These are phyloP conservation scores for Protaetia brevitarsis DNA, from an alignment of 1,140 invertebrate species.

Conservation along the genomic window DNA sequence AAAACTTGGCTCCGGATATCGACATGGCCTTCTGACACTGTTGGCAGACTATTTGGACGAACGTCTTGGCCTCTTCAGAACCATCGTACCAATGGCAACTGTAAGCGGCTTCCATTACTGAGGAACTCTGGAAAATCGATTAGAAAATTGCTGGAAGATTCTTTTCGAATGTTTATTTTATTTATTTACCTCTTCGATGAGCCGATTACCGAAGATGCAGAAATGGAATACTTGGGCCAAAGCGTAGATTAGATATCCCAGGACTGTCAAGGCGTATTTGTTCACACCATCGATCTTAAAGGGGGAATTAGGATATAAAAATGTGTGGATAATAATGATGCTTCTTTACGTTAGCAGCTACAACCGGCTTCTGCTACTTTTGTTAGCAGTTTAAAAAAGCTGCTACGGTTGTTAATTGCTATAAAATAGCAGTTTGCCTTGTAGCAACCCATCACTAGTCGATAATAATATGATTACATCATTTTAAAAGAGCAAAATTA, in stretches of 20 bases:
- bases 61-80: slow-evolving; percentile 82
- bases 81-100: slow-evolving; percentile 86
- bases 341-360: too few relatives aligned
- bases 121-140: slow-evolving; percentile 64
- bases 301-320: neutral
- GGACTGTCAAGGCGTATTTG: slow-evolving; percentile 69
- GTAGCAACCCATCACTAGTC: too few relatives aligned
- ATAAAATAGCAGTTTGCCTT: too few relatives aligned
- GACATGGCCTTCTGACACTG: slow-evolving; percentile 84
- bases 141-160: too few relatives aligned
- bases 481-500: too few relatives aligned
- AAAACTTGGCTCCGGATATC: slow-evolving; percentile 83
- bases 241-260: slow-evolving; percentile 75
- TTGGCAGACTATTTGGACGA: slow-evolving; percentile 86
- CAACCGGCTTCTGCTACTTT: too few relatives aligned
- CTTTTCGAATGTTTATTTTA: too few relatives aligned
- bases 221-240: slow-evolving; percentile 80
- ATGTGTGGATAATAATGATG: too few relatives aligned
- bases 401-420: too few relatives aligned
- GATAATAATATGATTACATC: too few relatives aligned
- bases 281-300: slow-evolving; percentile 67
- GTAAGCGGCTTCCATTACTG: slow-evolving; percentile 85
- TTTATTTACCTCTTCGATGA: slow-evolving; percentile 75
- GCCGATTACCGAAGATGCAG: slow-evolving; percentile 78
- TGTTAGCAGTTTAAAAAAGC: too few relatives aligned